A percentile compares a stretch with the other conserved stretches of the same genome.
These are phyloP conservation scores for Glaucomys volans DNA, from an alignment of 2,113 vertebrate genomes.

Conservation along the genomic window DNA sequence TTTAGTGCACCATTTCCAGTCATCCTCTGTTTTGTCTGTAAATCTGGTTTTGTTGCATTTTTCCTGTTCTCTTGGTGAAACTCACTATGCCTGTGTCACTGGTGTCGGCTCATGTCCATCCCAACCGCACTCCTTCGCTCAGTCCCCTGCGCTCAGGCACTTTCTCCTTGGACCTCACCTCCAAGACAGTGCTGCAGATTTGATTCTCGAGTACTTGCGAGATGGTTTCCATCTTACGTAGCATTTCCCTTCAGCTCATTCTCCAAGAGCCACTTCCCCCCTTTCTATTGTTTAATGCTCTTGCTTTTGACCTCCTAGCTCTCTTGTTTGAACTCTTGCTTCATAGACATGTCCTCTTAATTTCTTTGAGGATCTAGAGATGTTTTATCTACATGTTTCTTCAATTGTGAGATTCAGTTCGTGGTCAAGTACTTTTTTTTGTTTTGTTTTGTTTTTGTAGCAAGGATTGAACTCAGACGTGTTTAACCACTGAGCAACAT, in stretches of 20 bases:
- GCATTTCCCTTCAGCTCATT: background rate
- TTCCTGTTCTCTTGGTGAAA: background rate
- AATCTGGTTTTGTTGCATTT: background rate
- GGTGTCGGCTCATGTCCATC: background rate
- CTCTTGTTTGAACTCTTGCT: background rate
- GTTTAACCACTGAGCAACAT: too few relatives aligned
- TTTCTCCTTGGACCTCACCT: background rate
- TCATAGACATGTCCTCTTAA: background rate
- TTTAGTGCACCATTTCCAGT: background rate
- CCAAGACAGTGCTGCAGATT: background rate
- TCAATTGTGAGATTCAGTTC: background rate
- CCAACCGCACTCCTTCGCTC: background rate
- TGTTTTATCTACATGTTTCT: background rate
- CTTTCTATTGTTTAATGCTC: background rate
- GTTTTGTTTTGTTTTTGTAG: too few relatives aligned
- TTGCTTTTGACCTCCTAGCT: background rate
- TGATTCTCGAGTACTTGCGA: background rate
- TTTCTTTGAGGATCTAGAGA: background rate
- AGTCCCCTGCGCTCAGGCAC: too few relatives aligned
- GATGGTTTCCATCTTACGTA: background rate
- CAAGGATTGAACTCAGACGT: too few relatives aligned
- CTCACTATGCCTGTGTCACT: background rate
- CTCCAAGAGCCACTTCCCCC: background rate
- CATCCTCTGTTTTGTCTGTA: background rate
- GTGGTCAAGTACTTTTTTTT: background rate